Evolutionary conservation across 2,797 vertebrate species (phyloP).

Genomic region (Neopelma chrysocephalum): DNA sequence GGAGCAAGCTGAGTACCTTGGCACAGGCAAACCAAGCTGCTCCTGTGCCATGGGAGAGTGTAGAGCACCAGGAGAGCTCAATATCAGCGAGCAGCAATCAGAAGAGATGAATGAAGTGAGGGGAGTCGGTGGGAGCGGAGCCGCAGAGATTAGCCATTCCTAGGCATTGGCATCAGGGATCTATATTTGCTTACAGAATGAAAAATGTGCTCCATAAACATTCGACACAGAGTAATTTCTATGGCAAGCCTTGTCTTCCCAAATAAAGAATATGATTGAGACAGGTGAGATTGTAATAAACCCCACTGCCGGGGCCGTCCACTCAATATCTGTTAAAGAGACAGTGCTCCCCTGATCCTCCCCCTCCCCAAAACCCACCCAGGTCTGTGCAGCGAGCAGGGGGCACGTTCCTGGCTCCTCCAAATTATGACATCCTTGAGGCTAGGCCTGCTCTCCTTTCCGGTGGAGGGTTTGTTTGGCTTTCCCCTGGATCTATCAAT

Average conservation of each 20-base stretch:
- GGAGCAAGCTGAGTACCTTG: neutral
- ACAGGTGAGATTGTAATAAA: constrained; percentile 53
- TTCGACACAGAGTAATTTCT: constrained; percentile 66
- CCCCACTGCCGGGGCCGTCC: neutral
- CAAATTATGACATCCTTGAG: constrained; percentile 33
- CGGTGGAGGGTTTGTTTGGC: neutral
- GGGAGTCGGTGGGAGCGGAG: neutral
- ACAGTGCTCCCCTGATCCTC: neutral
- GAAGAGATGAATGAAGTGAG: neutral
- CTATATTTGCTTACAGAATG: constrained; percentile 78
- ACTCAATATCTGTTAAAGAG: neutral
- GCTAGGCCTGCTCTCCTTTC: neutral
- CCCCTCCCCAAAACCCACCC: neutral
- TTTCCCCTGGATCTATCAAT: constrained; percentile 39
- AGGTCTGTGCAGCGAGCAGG: neutral
- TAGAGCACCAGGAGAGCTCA: neutral
- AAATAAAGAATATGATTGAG: constrained; percentile 45
- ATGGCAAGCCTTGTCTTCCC: constrained; percentile 48
- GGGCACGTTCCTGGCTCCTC: neutral
- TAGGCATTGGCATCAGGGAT: constrained; percentile 62
- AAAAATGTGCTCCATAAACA: constrained; percentile 77
- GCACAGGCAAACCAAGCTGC: neutral
- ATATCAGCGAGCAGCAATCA: neutral
- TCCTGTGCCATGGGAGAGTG: neutral
- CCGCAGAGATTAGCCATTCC: constrained; percentile 4